These are phyloP conservation scores for Andrena hattorfiana DNA, from an alignment of 2,888 invertebrate genomes.

Conservation along the genomic window DNA sequence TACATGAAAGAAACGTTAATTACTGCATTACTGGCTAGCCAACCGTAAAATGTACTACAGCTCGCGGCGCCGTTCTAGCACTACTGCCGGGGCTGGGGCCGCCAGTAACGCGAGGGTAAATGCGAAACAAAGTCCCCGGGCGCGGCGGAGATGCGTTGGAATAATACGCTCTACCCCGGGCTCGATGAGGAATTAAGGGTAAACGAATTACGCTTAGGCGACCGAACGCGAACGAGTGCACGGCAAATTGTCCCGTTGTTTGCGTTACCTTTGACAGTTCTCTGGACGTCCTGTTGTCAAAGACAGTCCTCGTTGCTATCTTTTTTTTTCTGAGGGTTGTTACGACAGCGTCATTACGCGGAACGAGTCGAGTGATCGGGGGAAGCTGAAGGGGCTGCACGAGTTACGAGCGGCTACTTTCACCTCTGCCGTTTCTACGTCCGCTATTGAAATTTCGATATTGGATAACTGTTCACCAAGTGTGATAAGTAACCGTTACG, in stretches of 20 bases:
- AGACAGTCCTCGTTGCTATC: slow-evolving; percentile 19
- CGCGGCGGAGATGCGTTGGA: slow-evolving; percentile 61
- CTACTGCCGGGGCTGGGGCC: slow-evolving; percentile 19
- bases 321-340: neutral
- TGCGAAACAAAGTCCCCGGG: slow-evolving; percentile 58
- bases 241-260: slow-evolving; percentile 61
- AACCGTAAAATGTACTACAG: slow-evolving; percentile 75
- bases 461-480: too few species aligned
- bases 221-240: slow-evolving; percentile 30
- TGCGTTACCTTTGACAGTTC: slow-evolving; percentile 48
- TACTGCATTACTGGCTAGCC: slow-evolving; percentile 77
- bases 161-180: slow-evolving; percentile 68
- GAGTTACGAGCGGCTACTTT: too few species aligned
- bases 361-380: too few species aligned
- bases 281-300: neutral
- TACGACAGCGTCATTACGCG: too few species aligned
- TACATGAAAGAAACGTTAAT: slow-evolving; percentile 81
- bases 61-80: slow-evolving; percentile 59
- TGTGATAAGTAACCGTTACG: too few species aligned
- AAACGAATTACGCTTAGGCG: slow-evolving; percentile 72
- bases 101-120: slow-evolving; percentile 48
- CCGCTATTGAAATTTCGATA: too few species aligned
- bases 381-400: too few species aligned
- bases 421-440: too few species aligned
- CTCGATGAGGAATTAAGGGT: slow-evolving; percentile 75